phyloP scores from a whole-genome alignment of 2,113 vertebrate species.

The Ophthalmolycus amberensis region DNA sequence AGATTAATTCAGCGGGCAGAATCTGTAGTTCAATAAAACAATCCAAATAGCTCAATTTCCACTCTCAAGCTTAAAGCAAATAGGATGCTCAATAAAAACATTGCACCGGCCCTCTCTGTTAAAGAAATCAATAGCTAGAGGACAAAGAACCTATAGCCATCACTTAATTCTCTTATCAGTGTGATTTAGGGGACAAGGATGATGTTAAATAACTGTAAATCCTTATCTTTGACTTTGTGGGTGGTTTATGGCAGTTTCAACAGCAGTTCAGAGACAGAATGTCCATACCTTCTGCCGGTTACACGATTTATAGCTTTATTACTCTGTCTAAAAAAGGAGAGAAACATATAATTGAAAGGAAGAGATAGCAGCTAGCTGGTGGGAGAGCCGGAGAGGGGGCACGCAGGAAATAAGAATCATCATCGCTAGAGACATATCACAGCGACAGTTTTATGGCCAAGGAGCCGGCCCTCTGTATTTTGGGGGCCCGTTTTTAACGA shows the following conservation, averaged over 20 bases:
- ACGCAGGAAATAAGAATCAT: slow-evolving; percentile 63
- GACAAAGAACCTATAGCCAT: slow-evolving; percentile 80
- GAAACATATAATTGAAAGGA: slow-evolving; percentile 83
- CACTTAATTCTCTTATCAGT: slow-evolving; percentile 81
- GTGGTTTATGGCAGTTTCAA: slow-evolving; percentile 84
- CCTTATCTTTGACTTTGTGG: slow-evolving; percentile 83
- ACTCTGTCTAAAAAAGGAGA: slow-evolving; percentile 82
- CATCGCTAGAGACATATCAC: slow-evolving; percentile 73
- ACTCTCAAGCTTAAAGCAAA: slow-evolving; percentile 68
- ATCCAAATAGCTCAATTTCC: slow-evolving; percentile 60
- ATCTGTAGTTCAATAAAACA: slow-evolving; percentile 56
- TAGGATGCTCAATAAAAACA: slow-evolving; percentile 77
- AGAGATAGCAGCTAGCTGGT: slow-evolving; percentile 70
- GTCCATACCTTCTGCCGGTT: slow-evolving; percentile 76
- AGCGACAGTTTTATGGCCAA: slow-evolving; percentile 78
- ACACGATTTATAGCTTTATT: slow-evolving; percentile 84
- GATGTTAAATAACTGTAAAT: slow-evolving; percentile 86
- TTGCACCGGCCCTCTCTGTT: slow-evolving; percentile 58
- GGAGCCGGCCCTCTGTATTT: slow-evolving; percentile 62
- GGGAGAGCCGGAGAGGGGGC: slow-evolving; percentile 38
- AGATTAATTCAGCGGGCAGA: slow-evolving; percentile 46
- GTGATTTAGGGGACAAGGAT: slow-evolving; percentile 77
- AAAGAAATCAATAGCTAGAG: slow-evolving; percentile 81
- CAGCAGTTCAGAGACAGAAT: slow-evolving; percentile 81
- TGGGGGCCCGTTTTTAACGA: slow-evolving; percentile 59